Base-by-base conservation (phyloP, 2,113 vertebrate genomes). In the Dipodomys spectabilis region DNA sequence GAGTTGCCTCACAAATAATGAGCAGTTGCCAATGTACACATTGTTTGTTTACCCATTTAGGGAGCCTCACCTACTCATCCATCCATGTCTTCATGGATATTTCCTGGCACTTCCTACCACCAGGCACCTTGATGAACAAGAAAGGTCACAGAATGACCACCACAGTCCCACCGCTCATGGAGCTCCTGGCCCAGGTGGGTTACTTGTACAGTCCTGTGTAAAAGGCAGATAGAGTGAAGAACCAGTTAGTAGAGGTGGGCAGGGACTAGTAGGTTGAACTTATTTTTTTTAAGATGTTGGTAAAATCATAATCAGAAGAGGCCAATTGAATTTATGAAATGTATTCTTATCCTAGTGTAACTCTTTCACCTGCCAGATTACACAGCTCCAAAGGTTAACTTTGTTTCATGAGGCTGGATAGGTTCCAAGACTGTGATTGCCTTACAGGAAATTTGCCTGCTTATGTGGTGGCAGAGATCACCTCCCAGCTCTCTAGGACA, bases 381-480 rank as follows among this genome's bases (percentile, higher is more conserved):
- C 82, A 81, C 30, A 83, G 68, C 28, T 94, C 86, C 45, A 88
- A 96, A 95, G 93, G 86, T 96, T 80, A 92, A 53, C 60, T 96
- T 90, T 83, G 64, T 88, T 82, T 95, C 23, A 49, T 27, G 53
- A 71, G 45, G 78, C 11, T 83, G 49, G 79, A 10, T 60, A n/a
- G 15, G 44, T 82, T 95, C 82, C 84, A 93, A 68, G 35, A 25
- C 3, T n/a, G 35, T 0, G 1, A 65, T 90, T 20, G 57, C 73
- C 67, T 73, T 78, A 86, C 84, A 86, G 79, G 45, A 86, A 62
- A 79, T 73, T 1, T 12, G 11, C 79, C 65, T 92, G 77, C 32
- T 68, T 80, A 1, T 1, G 16, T 12, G 74, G 64, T 71, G 65
- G 68, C 68, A 23, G 53, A 49, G 16, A 22, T 19, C 35, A 28